Evolutionary conservation across 2,888 invertebrate species (phyloP).

Genomic region (Amblyteles armatorius): DNA sequence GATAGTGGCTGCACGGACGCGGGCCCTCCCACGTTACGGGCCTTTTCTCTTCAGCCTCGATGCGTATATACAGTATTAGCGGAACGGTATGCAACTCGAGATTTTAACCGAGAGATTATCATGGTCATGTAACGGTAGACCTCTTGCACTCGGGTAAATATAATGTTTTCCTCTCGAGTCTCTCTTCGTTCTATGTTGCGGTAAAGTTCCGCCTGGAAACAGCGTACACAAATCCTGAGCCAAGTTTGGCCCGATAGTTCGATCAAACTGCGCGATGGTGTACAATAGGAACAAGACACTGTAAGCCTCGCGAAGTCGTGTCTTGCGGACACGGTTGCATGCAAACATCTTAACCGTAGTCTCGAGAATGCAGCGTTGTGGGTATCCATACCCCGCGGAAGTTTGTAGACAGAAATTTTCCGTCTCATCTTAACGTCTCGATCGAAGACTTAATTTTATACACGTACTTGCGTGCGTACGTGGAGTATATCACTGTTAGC

Average conservation of each 20-base stretch:
- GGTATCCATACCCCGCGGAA: background rate
- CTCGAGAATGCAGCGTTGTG: constrained; percentile 29
- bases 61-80: background rate
- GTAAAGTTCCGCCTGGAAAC: constrained; percentile 18
- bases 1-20: constrained; percentile 73
- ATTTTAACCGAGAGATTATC: background rate
- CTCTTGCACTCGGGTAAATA: constrained; percentile 28
- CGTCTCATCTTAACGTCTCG: background rate
- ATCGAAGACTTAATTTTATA: too few species aligned
- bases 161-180: constrained; percentile 5
- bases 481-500: too few species aligned
- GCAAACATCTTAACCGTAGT: constrained; percentile 22
- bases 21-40: constrained; percentile 18
- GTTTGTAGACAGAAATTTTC: background rate
- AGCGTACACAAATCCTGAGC: constrained; percentile 24
- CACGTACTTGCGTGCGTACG: too few species aligned
- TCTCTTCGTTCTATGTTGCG: constrained; percentile 32
- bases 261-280: constrained; percentile 39
- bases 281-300: background rate
- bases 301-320: constrained; percentile 29
- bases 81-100: background rate
- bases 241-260: constrained; percentile 58
- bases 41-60: constrained; percentile 28
- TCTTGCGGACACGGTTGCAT: background rate
- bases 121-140: background rate